Conservation (phyloP, 2,888 invertebrate species). For the Dermolepida albohirtum region DNA sequence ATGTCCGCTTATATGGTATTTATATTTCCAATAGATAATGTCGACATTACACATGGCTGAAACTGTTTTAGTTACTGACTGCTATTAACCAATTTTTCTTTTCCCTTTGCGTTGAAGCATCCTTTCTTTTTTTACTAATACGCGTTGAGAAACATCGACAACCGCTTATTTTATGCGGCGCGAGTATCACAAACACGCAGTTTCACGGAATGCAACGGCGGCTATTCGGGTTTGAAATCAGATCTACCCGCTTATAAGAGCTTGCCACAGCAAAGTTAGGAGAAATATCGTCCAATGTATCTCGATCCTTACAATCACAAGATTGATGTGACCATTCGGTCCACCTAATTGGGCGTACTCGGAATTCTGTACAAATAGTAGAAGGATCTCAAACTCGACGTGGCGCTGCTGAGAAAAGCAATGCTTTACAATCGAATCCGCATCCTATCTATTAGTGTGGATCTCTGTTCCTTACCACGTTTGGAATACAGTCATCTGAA, state of each 20-base stretch:
- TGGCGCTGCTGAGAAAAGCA: conserved; percentile 2
- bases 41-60: no score
- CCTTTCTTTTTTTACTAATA: conserved; percentile 1
- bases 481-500: conserved; percentile 7
- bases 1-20: no score
- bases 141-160: conserved; percentile 15
- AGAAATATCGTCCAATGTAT: conserved; percentile 28
- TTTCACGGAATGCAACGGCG: conserved; percentile 32
- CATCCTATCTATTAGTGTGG: conserved; percentile 8
- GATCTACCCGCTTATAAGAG: conserved; percentile 22
- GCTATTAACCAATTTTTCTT: no score
- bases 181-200: conserved; percentile 12
- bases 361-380: conserved; percentile 32
- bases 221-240: conserved; percentile 20
- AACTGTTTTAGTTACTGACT: no score
- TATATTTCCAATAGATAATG: no score
- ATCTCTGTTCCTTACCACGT: conserved; percentile 3
- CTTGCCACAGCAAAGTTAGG: conserved; percentile 4
- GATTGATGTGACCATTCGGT: conserved; percentile 37
- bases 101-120: no score
- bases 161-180: conserved; percentile 31
- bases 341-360: conserved; percentile 38
- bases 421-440: conserved; percentile 3
- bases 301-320: conserved; percentile 33
- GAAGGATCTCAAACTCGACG: conserved; percentile 1